Evolutionary conservation across 2,888 invertebrate species (phyloP), one percentile per base, ranked within the genome.

Genomic region (Volucella zonaria): DNA sequence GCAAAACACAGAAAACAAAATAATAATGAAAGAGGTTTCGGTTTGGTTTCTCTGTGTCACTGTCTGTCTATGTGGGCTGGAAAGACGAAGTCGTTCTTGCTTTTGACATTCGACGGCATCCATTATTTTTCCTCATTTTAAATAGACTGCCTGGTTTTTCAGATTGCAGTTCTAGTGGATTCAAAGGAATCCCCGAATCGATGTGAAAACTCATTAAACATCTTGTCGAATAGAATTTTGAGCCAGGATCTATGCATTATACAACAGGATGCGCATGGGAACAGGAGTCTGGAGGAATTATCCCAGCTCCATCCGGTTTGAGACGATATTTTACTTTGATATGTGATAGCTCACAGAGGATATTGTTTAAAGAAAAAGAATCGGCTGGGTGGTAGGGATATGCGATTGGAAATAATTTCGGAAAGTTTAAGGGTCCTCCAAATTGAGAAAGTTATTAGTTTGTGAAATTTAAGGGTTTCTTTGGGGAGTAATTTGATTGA

Each of bases 141-240:
- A 68, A 51, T 47, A 6, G 40, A 49, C 49, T 74, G 62, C 67
- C 9, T 67, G 61, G 31, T 58, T 47, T 58, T 70, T 56, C 62
- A 64, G 58, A 68, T 79, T 66, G 68, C 79, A 70, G 40, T 47
- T 62, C 62, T 47, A 4, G n/a, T 14, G 59, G 62, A 82, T 75
- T 83, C 74, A 75, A 83, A 74, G 70, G 66, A 61, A 49, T 56
- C 47, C 56, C 51, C 31, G 54, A 49, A 83, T 83, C 83, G 66
- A 79, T 75, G 45, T 62, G 66, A 70, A 83, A 83, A 75, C 79
- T 83, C 83, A 83, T 79, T 79, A 83, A 75, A 54, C 56, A 59
- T 83, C 75, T 75, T 31, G 79, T 54, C 70, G 70, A 66, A 74
- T 78, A 45, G 77, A 82, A 62, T 73, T 64, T 51, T 52, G 52